phyloP scores from a whole-genome alignment of 2,797 vertebrate species.

The Sebastes diaconus region DNA sequence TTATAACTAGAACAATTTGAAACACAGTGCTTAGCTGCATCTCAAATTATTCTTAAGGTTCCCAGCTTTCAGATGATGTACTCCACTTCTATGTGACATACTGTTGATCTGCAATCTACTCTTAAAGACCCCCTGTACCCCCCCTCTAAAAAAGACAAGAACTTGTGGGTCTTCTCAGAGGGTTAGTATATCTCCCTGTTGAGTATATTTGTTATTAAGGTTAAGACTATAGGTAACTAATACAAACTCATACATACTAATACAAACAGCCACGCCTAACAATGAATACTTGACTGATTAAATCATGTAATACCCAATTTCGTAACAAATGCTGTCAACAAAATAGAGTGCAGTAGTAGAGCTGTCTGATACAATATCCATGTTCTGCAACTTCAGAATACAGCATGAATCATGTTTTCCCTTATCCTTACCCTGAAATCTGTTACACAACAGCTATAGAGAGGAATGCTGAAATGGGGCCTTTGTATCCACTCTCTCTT shows the following conservation, averaged over 20 bases:
- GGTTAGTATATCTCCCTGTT: neutral
- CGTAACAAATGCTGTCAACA: neutral
- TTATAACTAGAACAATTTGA: too few relatives aligned
- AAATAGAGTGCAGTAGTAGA: neutral
- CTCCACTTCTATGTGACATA: too few relatives aligned
- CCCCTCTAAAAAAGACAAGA: too few relatives aligned
- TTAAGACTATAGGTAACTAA: neutral
- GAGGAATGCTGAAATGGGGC: conserved; percentile 25
- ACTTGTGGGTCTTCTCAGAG: too few relatives aligned
- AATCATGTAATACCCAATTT: neutral
- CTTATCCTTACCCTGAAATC: conserved; percentile 28
- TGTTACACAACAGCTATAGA: conserved; percentile 51
- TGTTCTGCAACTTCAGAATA: conserved; percentile 14
- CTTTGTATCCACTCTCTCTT: conserved; percentile 47
- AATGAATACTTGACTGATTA: neutral
- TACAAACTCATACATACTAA: neutral
- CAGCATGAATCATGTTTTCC: conserved; percentile 41
- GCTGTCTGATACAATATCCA: conserved; percentile 1
- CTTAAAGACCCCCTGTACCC: too few relatives aligned
- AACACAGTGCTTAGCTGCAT: too few relatives aligned
- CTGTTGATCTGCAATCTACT: too few relatives aligned
- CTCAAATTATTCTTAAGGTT: too few relatives aligned
- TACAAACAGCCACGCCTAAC: neutral
- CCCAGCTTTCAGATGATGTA: too few relatives aligned
- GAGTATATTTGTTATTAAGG: neutral